Evolutionary conservation across 2,113 vertebrate species (phyloP).

Genomic region (Ciconia maguari): DNA sequence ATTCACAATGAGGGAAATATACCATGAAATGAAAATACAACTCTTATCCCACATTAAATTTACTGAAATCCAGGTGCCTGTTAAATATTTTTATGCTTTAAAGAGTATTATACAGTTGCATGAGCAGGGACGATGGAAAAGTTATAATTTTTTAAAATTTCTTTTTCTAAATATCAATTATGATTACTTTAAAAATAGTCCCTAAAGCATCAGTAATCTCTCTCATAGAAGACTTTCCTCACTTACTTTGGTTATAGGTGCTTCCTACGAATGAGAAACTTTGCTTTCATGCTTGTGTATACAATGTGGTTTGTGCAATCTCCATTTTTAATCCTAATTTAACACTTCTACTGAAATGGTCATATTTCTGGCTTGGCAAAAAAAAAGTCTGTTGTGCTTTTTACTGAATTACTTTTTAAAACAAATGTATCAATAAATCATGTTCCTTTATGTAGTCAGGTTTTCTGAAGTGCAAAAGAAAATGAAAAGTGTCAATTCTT

Average conservation of each 20-base stretch:
- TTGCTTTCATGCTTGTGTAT: neutral
- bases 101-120: neutral
- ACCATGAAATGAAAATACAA: constrained; percentile 19
- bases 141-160: neutral
- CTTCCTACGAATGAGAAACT: neutral
- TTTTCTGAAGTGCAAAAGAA: neutral
- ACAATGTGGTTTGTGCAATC: neutral
- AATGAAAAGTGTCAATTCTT: neutral
- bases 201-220: neutral
- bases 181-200: neutral
- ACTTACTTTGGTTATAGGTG: neutral
- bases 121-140: neutral
- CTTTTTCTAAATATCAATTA: neutral
- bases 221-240: neutral
- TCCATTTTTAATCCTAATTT: neutral
- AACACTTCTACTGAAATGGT: neutral
- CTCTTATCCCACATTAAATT: neutral
- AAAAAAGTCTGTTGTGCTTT: neutral
- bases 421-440: neutral
- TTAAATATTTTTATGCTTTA: neutral
- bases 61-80: neutral
- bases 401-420: neutral
- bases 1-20: neutral
- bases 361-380: neutral
- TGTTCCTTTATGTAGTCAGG: neutral